Evolutionary conservation across 2,797 vertebrate species (phyloP).

Genomic region (Gymnoscopelus braueri): DNA sequence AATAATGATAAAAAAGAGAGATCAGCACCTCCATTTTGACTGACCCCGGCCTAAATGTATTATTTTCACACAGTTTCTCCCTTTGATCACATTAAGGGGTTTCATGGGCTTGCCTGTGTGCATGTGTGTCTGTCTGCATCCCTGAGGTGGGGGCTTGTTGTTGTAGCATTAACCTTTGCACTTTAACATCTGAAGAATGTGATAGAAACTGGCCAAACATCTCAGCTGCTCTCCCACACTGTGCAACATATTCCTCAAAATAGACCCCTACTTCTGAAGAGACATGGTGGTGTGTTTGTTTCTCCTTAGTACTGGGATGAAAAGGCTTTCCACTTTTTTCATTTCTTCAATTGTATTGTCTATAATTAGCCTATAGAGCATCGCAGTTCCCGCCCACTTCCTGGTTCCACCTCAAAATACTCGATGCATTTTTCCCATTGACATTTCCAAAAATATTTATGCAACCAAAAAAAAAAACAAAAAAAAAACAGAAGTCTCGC

Average conservation of each 20-base stretch:
- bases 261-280: slow-evolving; percentile 68
- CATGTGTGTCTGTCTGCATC: slow-evolving; percentile 27
- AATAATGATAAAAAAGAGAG: no score
- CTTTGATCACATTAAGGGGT: slow-evolving; percentile 3
- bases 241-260: slow-evolving; percentile 66
- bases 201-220: slow-evolving; percentile 68
- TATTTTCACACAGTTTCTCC: slow-evolving; percentile 29
- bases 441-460: no score
- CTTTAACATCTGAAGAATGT: slow-evolving; percentile 82
- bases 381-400: no score
- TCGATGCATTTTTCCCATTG: no score
- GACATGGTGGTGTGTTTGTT: slow-evolving; percentile 44
- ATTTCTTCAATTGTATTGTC: background rate
- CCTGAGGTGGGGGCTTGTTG: slow-evolving; percentile 59
- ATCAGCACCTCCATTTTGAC: slow-evolving; percentile 35
- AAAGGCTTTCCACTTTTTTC: slow-evolving; percentile 17
- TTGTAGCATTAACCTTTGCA: slow-evolving; percentile 74
- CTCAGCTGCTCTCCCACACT: slow-evolving; percentile 86
- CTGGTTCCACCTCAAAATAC: no score
- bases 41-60: background rate
- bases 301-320: slow-evolving; percentile 42
- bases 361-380: no score
- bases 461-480: no score
- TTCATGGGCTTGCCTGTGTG: slow-evolving; percentile 32
- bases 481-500: no score